phyloP scores from a whole-genome alignment of 2,888 invertebrate genomes.

The Nomada hirtipes region DNA sequence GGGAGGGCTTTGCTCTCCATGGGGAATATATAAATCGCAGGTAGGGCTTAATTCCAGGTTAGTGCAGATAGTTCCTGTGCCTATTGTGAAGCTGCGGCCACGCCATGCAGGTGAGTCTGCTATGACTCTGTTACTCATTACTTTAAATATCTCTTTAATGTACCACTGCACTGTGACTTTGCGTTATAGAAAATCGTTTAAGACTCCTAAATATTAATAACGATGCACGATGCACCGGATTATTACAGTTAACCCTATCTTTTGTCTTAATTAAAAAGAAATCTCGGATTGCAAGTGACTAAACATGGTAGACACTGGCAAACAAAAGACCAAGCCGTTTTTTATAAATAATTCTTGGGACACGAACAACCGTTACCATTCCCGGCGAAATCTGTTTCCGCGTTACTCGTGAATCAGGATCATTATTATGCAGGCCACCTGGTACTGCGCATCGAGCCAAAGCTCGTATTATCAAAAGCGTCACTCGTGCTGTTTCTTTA shows the following conservation, averaged over 20 bases:
- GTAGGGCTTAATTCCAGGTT: constrained; percentile 75
- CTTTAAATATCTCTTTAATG: no score
- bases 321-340: constrained; percentile 8
- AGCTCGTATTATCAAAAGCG: constrained; percentile 45
- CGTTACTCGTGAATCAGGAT: constrained; percentile 29
- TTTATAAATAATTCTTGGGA: constrained; percentile 34
- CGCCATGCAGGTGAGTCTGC: constrained; percentile 67
- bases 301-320: neutral
- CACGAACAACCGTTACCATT: constrained; percentile 42
- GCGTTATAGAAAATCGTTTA: no score
- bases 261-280: neutral
- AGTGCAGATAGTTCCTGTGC: constrained; percentile 70
- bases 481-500: constrained; percentile 26
- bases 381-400: constrained; percentile 45
- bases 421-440: constrained; percentile 50
- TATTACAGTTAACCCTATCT: neutral
- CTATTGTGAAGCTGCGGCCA: constrained; percentile 54
- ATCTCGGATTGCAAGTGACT: neutral
- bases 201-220: no score
- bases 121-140: neutral
- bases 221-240: no score
- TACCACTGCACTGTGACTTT: no score
- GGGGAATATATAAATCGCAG: constrained; percentile 77
- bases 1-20: constrained; percentile 70
- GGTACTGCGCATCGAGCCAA: constrained; percentile 32